Evolutionary conservation across 2,888 invertebrate species (phyloP), one percentile per base, ranked within the genome.

Genomic region (Laothoe populi): DNA sequence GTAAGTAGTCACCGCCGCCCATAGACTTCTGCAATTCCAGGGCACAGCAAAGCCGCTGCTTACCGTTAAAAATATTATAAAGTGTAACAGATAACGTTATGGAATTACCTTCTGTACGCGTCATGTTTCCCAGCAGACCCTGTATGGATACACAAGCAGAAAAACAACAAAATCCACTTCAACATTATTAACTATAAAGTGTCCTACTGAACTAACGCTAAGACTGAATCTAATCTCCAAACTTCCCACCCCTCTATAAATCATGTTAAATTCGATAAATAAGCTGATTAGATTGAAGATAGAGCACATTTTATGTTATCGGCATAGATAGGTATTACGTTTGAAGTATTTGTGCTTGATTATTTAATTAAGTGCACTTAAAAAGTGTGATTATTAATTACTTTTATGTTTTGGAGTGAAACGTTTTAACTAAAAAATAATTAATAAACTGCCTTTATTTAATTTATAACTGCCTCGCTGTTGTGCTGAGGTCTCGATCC

Each of bases 121-220:
- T 53, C 53, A 11, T 53, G 53, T 53, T 35, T 53, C 8, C 35
- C 19, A 2, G 53, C 53, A 19, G 35, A 19, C 53, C 4, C 53
- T 19, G 53, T 19, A 19, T 11, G 35, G 4, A 53, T 16, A 53
- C 8, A 35, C 4, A 19, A 31, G 8, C 31, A 53, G 19, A 35
- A 19, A 10, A 35, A 10, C 19, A 35, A 53, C 19, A 35, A 11
- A 11, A 53, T 2, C 19, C 19, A 35, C 16, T 11, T 19, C 19
- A 53, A 11, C 53, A 53, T 53, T 5, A 35, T 35, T 4, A 11
- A 35, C 4, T 35, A 11, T 19, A 19, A 19, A 3, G 35, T 11
- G 19, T 4, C 1, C 35, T 35, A 35, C 53, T 53, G 53, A 4
- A 19, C 11, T 24, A n/a, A 24, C 7, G n/a, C 24, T n/a, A 5